Percentiles rank a stretch among this genome's conserved stretches.
Conservation (phyloP, 2,888 invertebrate genomes). For the Anoplius nigerrimus region DNA sequence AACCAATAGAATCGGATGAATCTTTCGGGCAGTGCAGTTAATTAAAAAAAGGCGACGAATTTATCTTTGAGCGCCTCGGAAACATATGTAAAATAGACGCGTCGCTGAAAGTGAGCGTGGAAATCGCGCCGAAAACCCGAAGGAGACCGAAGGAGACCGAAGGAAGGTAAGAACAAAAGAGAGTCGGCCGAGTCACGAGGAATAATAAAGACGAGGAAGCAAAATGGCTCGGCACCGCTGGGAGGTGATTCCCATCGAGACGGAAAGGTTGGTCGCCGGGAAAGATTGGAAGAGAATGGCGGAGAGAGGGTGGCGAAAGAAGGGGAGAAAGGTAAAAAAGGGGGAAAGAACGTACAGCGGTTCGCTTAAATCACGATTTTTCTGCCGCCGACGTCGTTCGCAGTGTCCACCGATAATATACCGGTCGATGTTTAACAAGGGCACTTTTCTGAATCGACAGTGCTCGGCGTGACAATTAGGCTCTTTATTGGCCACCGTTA, state of each 20-base stretch:
- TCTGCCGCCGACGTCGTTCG: conserved; percentile 48
- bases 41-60: no score
- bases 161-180: conserved; percentile 36
- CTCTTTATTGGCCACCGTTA: conserved; percentile 38
- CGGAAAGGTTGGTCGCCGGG: neutral
- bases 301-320: conserved; percentile 4
- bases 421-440: conserved; percentile 49
- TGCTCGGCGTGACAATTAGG: conserved; percentile 52
- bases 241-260: conserved; percentile 12
- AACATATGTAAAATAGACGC: no score
- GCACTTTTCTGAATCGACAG: conserved; percentile 44
- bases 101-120: neutral
- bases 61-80: no score
- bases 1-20: no score
- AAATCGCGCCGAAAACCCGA: neutral
- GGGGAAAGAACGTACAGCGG: conserved; percentile 23
- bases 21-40: no score
- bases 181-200: conserved; percentile 40
- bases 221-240: conserved; percentile 32
- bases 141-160: conserved; percentile 15
- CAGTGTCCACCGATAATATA: conserved; percentile 39
- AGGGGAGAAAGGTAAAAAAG: conserved; percentile 2
- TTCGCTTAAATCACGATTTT: conserved; percentile 62
- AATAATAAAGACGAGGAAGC: conserved; percentile 53
- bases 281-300: neutral